These are phyloP conservation scores for Malthinus seriepunctatus DNA, from an alignment of 2,888 invertebrate species.

Conservation along the genomic window DNA sequence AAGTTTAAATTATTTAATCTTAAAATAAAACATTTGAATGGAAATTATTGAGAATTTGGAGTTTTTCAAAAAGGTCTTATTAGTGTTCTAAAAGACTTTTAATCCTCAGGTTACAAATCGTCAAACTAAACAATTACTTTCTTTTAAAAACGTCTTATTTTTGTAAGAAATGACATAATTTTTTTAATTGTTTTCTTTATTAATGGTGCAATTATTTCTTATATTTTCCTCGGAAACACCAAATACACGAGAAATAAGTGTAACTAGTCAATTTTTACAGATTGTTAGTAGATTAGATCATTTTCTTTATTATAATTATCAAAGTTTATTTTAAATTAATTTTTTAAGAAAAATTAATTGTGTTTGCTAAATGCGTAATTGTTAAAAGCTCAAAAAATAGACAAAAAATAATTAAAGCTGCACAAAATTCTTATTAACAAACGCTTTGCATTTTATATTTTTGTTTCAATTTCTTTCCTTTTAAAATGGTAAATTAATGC, in stretches of 20 bases:
- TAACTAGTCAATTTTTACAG: constrained; percentile 16
- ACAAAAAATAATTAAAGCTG: too few species aligned
- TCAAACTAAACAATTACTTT: not conserved
- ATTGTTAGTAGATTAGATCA: not conserved
- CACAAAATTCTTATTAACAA: not conserved
- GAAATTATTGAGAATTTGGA: too few species aligned
- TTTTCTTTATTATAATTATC: not conserved
- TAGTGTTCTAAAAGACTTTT: not conserved
- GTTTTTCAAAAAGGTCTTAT: too few species aligned
- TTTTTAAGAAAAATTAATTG: not conserved
- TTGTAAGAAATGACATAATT: not conserved
- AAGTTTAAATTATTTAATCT: too few species aligned
- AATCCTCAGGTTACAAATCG: not conserved
- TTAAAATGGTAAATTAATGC: too few species aligned
- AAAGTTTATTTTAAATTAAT: constrained; percentile 6
- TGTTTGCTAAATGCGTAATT: not conserved
- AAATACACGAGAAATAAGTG: constrained; percentile 13
- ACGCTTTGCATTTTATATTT: not conserved
- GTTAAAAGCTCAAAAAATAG: not conserved
- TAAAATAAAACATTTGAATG: too few species aligned
- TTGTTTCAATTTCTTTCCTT: too few species aligned
- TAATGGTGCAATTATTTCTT: constrained; percentile 8
- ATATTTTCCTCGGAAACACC: constrained; percentile 2
- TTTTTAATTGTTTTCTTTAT: not conserved
- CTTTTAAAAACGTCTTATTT: not conserved